A percentile compares a stretch with the other conserved stretches of the same genome.
These are phyloP conservation scores for Eledone cirrhosa DNA, from an alignment of 2,888 invertebrate genomes.

Conservation along the genomic window DNA sequence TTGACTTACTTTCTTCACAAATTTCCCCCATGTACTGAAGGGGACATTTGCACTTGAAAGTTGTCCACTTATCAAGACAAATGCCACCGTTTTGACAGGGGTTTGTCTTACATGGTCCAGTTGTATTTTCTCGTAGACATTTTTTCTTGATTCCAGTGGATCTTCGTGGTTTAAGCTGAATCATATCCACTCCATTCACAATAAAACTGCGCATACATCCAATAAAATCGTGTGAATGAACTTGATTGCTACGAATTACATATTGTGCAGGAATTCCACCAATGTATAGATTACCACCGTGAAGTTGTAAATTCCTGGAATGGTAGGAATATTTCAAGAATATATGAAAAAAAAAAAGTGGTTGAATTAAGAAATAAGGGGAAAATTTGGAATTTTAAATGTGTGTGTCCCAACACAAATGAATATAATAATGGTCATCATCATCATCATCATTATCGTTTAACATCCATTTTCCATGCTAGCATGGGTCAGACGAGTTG, in stretches of 20 bases:
- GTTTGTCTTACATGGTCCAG: constrained; percentile 51
- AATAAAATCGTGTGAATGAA: constrained; percentile 90
- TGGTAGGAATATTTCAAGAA: not conserved
- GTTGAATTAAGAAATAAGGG: too few relatives aligned
- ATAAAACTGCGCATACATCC: constrained; percentile 92
- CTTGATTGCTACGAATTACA: constrained; percentile 87
- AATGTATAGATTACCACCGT: constrained; percentile 73
- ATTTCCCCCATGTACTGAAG: constrained; percentile 78
- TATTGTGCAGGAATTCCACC: constrained; percentile 87
- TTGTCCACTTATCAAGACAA: constrained; percentile 87
- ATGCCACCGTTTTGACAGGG: constrained; percentile 75
- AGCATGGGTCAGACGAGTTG: too few relatives aligned
- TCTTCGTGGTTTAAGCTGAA: constrained; percentile 53
- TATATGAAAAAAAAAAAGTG: too few relatives aligned
- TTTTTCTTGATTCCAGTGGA: constrained; percentile 79
- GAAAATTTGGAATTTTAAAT: too few relatives aligned
- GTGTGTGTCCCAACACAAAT: too few relatives aligned
- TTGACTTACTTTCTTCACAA: constrained; percentile 72
- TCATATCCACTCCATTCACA: constrained; percentile 76
- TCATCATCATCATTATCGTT: too few relatives aligned
- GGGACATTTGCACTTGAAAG: constrained; percentile 74
- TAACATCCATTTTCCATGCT: too few relatives aligned
- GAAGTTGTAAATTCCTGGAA: constrained; percentile 9
- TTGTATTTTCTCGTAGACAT: constrained; percentile 75
- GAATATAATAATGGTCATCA: too few relatives aligned